Base-by-base conservation (phyloP, 2,888 invertebrate genomes). In the Ochropacha duplaris region DNA sequence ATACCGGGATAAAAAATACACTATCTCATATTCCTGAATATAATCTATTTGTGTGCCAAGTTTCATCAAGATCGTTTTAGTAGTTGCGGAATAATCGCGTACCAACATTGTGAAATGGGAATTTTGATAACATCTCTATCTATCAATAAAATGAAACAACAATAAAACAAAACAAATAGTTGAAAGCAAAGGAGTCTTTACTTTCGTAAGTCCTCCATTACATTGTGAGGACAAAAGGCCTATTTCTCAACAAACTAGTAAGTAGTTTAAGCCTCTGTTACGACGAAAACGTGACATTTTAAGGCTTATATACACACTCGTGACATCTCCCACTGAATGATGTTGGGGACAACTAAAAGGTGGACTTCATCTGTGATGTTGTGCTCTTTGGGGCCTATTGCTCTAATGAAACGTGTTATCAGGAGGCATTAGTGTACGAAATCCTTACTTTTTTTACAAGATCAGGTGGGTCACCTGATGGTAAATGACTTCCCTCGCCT, bases 211-310 rank as follows among this genome's bases (percentile, higher is more conserved):
- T 44, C 44, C 44, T 44, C 16, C 44, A 44, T 44, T 19, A 44
- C 44, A 44, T 44, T 2, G 44, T 44, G 44, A 44, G 44, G 44
- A 44, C 44, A 52, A 52, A 56, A 56, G 44, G 44, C 19, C 44
- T 26, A 39, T 51, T 31, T 28, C 50, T 39, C 44, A 55, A 51
- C 26, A 36, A 52, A 49, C 34, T 51, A 28, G 44, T 52, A 61
- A 67, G 70, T 69, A 64, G 69, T 70, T 69, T 61, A 62, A 60
- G 64, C 34, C 57, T 49, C 44, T 55, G 59, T 68, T 71, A 71
- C 69, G 54, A 59, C 49, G 36, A 49, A 59, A 54, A 73, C 72
- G 72, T 73, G 72, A 72, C 64, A 61, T 70, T 71, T 66, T 70
- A 70, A 68, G 70, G 50, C 66, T 70, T 61, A 69, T 68, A 66